phyloP scores from a whole-genome alignment of 2,113 vertebrate species.

The Rhinoderma darwinii region DNA sequence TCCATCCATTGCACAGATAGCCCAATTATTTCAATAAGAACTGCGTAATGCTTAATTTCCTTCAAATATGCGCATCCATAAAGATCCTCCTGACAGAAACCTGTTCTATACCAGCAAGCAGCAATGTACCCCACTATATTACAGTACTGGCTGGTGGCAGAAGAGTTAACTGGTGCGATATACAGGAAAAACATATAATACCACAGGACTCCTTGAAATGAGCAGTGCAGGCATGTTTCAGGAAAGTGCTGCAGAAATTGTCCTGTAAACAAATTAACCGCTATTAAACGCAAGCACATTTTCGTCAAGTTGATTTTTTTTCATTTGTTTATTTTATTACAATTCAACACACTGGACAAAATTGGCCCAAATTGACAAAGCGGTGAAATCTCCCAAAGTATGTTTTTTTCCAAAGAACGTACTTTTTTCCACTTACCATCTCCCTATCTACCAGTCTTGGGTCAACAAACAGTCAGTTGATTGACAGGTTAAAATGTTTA shows the following conservation, averaged over 20 bases:
- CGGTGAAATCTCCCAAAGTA: conserved; percentile 33
- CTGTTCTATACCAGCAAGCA: not conserved
- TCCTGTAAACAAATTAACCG: conserved; percentile 47
- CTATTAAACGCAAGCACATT: conserved; percentile 48
- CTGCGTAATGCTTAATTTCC: too few species aligned
- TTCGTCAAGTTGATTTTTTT: conserved; percentile 22
- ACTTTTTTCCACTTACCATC: conserved; percentile 72
- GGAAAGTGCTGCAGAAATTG: conserved; percentile 43
- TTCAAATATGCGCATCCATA: not conserved
- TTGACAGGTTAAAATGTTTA: conserved; percentile 75
- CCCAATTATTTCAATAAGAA: too few species aligned
- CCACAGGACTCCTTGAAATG: conserved; percentile 13
- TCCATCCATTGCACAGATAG: too few species aligned
- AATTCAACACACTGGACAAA: conserved; percentile 16
- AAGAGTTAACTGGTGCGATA: conserved; percentile 20
- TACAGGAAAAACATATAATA: conserved; percentile 21
- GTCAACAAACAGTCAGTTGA: conserved; percentile 77
- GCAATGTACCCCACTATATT: too few species aligned
- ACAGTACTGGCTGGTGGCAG: not conserved
- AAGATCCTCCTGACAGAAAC: not conserved
- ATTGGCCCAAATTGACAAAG: conserved; percentile 40
- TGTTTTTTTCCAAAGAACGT: conserved; percentile 42
- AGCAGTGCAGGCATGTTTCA: not conserved
- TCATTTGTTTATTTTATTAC: conserved; percentile 50
- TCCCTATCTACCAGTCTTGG: conserved; percentile 73